Conservation (phyloP, 2,888 invertebrate species). For the Epirrhoe tristata region DNA sequence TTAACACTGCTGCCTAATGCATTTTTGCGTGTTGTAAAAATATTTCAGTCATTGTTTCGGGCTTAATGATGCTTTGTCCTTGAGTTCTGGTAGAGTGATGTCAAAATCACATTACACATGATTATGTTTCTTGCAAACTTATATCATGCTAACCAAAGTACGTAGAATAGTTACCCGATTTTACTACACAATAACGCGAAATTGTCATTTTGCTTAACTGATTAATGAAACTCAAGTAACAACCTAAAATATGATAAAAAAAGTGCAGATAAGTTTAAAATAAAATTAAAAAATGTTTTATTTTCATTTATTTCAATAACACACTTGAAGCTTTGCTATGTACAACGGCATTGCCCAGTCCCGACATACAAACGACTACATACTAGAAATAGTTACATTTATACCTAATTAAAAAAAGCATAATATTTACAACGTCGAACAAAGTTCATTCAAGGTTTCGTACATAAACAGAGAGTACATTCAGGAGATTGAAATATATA, state of each 20-base stretch:
- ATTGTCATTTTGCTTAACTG: not conserved
- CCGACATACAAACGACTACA: constrained; percentile 25
- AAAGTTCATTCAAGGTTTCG: constrained; percentile 11
- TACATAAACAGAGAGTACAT: constrained; percentile 30
- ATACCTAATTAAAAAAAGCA: constrained; percentile 19
- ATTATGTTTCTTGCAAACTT: constrained; percentile 4
- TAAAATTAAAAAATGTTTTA: constrained; percentile 5
- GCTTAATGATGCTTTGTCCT: constrained; percentile 23
- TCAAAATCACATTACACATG: constrained; percentile 1
- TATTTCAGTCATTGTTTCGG: constrained; percentile 53
- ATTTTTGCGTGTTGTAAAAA: constrained; percentile 45
- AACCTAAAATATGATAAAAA: not conserved
- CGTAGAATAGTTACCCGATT: not conserved
- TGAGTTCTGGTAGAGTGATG: constrained; percentile 6
- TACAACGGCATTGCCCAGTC: constrained; percentile 45
- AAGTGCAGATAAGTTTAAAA: not conserved
- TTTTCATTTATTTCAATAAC: constrained; percentile 27
- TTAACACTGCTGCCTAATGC: constrained; percentile 58
- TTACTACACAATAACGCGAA: not conserved
- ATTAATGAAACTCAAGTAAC: not conserved
- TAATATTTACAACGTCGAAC: constrained; percentile 25
- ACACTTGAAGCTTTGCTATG: constrained; percentile 42
- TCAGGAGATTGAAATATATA: constrained; percentile 15
- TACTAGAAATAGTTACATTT: constrained; percentile 15
- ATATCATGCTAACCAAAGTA: not conserved